These are phyloP conservation scores for Tetraodon nigroviridis DNA, from an alignment of 2,113 vertebrate genomes.

Conservation along the genomic window DNA sequence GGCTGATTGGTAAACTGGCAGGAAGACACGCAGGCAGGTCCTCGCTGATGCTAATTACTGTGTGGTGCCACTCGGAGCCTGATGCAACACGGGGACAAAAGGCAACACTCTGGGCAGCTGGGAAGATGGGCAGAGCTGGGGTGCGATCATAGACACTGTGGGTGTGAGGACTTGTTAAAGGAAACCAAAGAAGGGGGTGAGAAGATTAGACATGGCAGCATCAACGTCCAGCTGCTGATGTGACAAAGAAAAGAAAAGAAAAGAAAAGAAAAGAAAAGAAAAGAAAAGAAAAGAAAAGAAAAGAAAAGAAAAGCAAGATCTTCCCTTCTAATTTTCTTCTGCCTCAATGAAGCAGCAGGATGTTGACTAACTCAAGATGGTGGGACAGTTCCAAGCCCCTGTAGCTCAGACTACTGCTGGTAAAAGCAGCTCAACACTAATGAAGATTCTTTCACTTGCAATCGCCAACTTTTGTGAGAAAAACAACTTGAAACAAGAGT, in stretches of 20 bases:
- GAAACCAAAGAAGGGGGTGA: conserved; percentile 1
- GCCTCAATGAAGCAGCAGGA: conserved; percentile 20
- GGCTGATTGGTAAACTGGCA: conserved; percentile 44
- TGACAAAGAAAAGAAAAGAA: conserved; percentile 52
- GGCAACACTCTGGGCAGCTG: conserved; percentile 35
- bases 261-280: conserved; percentile 39
- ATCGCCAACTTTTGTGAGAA: conserved; percentile 24
- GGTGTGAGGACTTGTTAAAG: neutral
- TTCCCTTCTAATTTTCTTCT: neutral
- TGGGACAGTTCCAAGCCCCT: conserved; percentile 34
- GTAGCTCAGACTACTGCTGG: conserved; percentile 57
- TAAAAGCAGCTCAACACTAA: conserved; percentile 23
- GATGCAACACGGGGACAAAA: conserved; percentile 60
- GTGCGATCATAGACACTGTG: neutral
- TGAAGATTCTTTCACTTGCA: conserved; percentile 34
- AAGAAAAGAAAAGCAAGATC: conserved; percentile 32
- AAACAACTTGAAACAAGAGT: conserved; percentile 43
- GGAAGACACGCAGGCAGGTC: conserved; percentile 51
- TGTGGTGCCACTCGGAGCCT: conserved; percentile 37
- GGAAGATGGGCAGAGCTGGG: conserved; percentile 1
- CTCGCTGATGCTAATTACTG: conserved; percentile 67
- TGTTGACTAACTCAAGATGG: conserved; percentile 28
- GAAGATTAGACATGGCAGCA: conserved; percentile 14
- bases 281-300: conserved; percentile 41
- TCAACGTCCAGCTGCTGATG: conserved; percentile 59